Evolutionary conservation across 2,113 vertebrate species (phyloP).

Genomic region (Stomatorhinus ivindoensis): DNA sequence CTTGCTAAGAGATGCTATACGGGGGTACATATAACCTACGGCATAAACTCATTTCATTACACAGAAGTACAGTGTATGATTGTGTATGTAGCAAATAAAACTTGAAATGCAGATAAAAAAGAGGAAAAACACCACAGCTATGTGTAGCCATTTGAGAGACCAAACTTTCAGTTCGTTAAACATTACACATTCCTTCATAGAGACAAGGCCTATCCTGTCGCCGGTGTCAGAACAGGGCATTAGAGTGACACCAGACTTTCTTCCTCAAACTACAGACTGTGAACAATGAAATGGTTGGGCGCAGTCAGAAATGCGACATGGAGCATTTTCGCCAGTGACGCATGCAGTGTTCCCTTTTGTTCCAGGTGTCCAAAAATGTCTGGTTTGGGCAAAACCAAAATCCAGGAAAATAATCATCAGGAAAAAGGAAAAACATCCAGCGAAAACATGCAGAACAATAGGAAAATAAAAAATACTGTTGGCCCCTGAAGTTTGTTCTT

Average conservation of each 20-base stretch:
- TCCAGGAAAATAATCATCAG: not conserved
- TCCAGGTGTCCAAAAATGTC: not conserved
- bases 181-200: not conserved
- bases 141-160: not conserved
- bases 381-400: conserved; percentile 2
- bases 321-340: not conserved
- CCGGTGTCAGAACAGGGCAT: not conserved
- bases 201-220: not conserved
- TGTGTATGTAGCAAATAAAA: not conserved
- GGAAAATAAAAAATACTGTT: not conserved
- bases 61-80: not conserved
- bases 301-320: not conserved
- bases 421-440: not conserved
- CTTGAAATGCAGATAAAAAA: not conserved
- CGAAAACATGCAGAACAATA: not conserved
- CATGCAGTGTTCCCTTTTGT: not conserved
- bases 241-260: not conserved
- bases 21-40: not conserved
- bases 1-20: not conserved
- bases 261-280: not conserved
- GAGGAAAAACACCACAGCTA: not conserved
- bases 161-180: not conserved
- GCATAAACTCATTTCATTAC: not conserved
- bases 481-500: not conserved
- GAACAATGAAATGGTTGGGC: not conserved